These are phyloP conservation scores for Gasteruption jaculator DNA, from an alignment of 2,888 invertebrate genomes.

Conservation along the genomic window DNA sequence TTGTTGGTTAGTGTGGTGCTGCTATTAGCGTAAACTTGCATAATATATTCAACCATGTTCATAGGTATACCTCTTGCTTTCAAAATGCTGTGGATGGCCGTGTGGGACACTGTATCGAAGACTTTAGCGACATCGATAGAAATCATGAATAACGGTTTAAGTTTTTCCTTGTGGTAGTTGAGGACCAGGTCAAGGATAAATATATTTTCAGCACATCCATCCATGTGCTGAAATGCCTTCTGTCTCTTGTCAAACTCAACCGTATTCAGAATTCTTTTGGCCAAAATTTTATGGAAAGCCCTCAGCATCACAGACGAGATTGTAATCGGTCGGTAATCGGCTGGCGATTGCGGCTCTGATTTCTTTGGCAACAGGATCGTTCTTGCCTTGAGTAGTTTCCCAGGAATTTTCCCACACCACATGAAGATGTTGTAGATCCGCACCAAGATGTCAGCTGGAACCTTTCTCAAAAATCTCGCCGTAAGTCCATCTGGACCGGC, in stretches of 20 bases:
- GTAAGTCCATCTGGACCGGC: constrained; percentile 23
- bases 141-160: constrained; percentile 18
- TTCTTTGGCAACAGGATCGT: constrained; percentile 24
- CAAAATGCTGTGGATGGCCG: constrained; percentile 9
- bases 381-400: constrained; percentile 12
- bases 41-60: constrained; percentile 12
- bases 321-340: constrained; percentile 23
- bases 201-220: constrained; percentile 21
- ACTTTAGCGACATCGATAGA: constrained; percentile 24
- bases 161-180: not conserved
- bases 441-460: constrained; percentile 11
- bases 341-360: constrained; percentile 13
- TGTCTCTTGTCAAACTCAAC: constrained; percentile 19
- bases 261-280: constrained; percentile 2
- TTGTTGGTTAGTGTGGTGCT: constrained; percentile 10
- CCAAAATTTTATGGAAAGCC: constrained; percentile 19
- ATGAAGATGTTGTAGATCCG: constrained; percentile 21
- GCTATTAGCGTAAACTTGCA: constrained; percentile 1
- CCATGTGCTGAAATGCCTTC: constrained; percentile 20
- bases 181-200: constrained; percentile 5
- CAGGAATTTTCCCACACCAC: constrained; percentile 15
- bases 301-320: constrained; percentile 17
- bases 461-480: constrained; percentile 4
- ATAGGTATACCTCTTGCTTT: constrained; percentile 7
- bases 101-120: constrained; percentile 20